These are phyloP conservation scores for Megaleporinus macrocephalus DNA, from an alignment of 2,113 vertebrate genomes.

Conservation along the genomic window DNA sequence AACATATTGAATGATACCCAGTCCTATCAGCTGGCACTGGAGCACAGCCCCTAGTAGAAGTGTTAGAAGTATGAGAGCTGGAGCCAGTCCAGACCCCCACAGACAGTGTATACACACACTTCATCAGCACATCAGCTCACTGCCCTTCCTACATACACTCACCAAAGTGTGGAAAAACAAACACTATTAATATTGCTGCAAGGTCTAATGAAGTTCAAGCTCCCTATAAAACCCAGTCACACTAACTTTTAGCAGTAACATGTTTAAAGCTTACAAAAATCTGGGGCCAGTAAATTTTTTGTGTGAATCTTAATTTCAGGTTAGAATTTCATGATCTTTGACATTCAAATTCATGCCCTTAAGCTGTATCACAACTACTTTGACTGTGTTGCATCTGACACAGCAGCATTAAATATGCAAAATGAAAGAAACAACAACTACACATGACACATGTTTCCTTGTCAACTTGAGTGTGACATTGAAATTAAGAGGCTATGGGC, in stretches of 20 bases:
- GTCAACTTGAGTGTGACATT: no score
- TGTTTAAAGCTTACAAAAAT: no score
- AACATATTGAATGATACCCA: background rate
- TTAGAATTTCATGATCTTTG: no score
- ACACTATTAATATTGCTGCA: conserved; percentile 37
- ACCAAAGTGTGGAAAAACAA: conserved; percentile 48
- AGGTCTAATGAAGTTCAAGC: background rate
- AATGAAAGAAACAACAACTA: no score
- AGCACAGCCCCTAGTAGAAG: background rate
- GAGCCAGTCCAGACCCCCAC: background rate
- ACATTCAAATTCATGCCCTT: no score
- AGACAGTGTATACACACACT: background rate
- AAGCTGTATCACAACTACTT: no score
- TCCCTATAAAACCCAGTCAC: background rate
- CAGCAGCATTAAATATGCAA: no score
- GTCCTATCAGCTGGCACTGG: background rate
- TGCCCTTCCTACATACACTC: background rate
- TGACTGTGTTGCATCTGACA: no score
- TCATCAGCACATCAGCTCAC: background rate
- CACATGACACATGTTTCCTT: no score
- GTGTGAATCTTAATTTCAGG: no score
- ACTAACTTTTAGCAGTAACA: background rate
- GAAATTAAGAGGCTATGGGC: no score
- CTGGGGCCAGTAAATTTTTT: no score
- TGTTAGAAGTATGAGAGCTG: background rate